Percentiles rank a stretch among this genome's conserved stretches.
phyloP scores from a whole-genome alignment of 2,888 invertebrate species.

The Sphaerophoria taeniata region DNA sequence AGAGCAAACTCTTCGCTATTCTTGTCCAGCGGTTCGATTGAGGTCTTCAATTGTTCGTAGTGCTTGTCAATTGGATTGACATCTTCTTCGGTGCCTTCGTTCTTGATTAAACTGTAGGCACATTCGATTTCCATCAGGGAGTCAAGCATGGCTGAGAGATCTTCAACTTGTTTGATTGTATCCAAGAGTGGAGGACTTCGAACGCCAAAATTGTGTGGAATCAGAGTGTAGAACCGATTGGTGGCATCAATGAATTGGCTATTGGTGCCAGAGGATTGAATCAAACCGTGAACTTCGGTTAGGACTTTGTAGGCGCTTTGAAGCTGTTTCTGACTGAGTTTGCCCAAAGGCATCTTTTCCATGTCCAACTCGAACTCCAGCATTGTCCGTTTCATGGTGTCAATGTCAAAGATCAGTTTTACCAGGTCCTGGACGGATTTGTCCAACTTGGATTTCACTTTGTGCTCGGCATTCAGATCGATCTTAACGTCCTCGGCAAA shows the following conservation, averaged over 20 bases:
- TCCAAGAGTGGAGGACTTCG: constrained; percentile 92
- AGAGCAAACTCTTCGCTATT: constrained; percentile 88
- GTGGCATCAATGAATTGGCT: constrained; percentile 91
- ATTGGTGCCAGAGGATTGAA: constrained; percentile 83
- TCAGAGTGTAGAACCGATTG: constrained; percentile 96
- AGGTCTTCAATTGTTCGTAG: constrained; percentile 93
- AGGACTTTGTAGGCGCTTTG: constrained; percentile 93
- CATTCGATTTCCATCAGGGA: constrained; percentile 97
- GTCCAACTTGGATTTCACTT: constrained; percentile 87
- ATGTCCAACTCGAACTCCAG: constrained; percentile 97
- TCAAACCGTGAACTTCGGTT: constrained; percentile 86
- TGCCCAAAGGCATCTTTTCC: constrained; percentile 99
- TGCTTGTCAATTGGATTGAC: constrained; percentile 90
- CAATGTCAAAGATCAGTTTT: constrained; percentile 94
- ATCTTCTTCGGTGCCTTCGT: constrained; percentile 81
- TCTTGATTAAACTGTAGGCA: constrained; percentile 93
- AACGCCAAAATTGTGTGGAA: constrained; percentile 97
- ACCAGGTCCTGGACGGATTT: constrained; percentile 92
- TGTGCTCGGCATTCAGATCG: constrained; percentile 81
- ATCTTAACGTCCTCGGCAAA: constrained; percentile 86
- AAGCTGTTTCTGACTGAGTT: constrained; percentile 95
- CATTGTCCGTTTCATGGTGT: constrained; percentile 95
- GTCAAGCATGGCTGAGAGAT: constrained; percentile 92
- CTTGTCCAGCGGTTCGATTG: constrained; percentile 88
- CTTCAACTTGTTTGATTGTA: constrained; percentile 89